phyloP scores from a whole-genome alignment of 2,113 vertebrate species.

The Tragelaphus strepsiceros region DNA sequence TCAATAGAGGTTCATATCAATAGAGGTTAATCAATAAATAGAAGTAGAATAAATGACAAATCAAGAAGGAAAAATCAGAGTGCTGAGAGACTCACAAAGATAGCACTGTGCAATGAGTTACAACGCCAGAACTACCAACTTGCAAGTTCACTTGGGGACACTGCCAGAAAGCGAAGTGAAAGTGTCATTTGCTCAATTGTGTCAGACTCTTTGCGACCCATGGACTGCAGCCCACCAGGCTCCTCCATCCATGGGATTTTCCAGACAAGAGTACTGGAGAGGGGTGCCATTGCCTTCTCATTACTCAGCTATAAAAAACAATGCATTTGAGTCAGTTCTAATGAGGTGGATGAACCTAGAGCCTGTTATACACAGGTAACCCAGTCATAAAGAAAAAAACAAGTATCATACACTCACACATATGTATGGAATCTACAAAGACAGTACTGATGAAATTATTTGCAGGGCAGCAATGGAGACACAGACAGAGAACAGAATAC shows the following conservation, averaged over 20 bases:
- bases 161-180: not conserved
- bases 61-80: not conserved
- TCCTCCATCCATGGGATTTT: not conserved
- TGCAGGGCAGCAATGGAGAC: no score
- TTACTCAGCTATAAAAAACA: not conserved
- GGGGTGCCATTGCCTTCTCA: no score
- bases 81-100: not conserved
- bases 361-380: not conserved
- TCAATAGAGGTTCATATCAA: not conserved
- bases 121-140: rapidly evolving
- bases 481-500: no score
- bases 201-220: not conserved
- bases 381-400: not conserved
- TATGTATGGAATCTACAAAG: no score
- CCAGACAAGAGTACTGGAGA: no score
- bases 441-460: no score
- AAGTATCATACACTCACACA: no score
- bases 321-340: not conserved
- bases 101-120: not conserved
- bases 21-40: not conserved
- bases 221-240: not conserved
- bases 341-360: not conserved
- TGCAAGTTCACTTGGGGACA: no score
- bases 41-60: not conserved
- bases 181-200: not conserved